These are phyloP conservation scores for Ctenopoma kingsleyae DNA, from an alignment of 2,797 vertebrate species.

Conservation along the genomic window DNA sequence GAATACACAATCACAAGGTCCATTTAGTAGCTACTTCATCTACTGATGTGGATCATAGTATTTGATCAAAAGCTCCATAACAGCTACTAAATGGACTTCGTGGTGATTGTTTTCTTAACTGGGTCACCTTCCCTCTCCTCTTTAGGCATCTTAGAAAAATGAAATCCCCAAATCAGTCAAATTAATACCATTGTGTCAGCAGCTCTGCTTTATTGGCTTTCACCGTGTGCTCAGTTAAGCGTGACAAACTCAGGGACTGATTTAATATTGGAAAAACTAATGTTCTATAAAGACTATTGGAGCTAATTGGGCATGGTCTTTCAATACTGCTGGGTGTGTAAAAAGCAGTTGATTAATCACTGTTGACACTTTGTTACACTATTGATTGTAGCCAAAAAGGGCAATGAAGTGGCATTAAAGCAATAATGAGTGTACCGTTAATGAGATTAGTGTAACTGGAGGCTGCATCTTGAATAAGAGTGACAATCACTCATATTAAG, in stretches of 20 bases:
- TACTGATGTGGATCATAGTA: not conserved
- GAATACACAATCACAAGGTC: not conserved
- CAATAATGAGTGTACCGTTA: slow-evolving; percentile 23
- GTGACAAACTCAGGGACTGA: slow-evolving; percentile 10
- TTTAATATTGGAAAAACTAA: slow-evolving; percentile 40
- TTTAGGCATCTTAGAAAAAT: not conserved
- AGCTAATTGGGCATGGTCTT: slow-evolving; percentile 31
- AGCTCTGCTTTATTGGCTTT: slow-evolving; percentile 23
- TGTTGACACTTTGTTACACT: slow-evolving; percentile 26
- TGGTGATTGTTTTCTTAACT: not conserved
- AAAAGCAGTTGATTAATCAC: slow-evolving; percentile 48
- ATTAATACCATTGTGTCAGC: slow-evolving; percentile 29
- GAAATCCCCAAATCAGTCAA: not conserved
- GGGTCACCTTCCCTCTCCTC: not conserved
- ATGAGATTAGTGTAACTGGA: slow-evolving; percentile 13
- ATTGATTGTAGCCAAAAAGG: slow-evolving; percentile 38
- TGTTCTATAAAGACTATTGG: slow-evolving; percentile 10
- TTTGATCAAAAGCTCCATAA: not conserved
- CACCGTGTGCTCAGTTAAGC: slow-evolving; percentile 27
- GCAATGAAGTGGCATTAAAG: slow-evolving; percentile 33
- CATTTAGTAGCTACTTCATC: not conserved
- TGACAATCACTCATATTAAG: not conserved
- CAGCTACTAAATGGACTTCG: not conserved
- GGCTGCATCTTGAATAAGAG: slow-evolving; percentile 21
- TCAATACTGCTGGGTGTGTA: slow-evolving; percentile 43